Base-by-base conservation (phyloP, 2,113 vertebrate species). In the Proterorhinus semilunaris region DNA sequence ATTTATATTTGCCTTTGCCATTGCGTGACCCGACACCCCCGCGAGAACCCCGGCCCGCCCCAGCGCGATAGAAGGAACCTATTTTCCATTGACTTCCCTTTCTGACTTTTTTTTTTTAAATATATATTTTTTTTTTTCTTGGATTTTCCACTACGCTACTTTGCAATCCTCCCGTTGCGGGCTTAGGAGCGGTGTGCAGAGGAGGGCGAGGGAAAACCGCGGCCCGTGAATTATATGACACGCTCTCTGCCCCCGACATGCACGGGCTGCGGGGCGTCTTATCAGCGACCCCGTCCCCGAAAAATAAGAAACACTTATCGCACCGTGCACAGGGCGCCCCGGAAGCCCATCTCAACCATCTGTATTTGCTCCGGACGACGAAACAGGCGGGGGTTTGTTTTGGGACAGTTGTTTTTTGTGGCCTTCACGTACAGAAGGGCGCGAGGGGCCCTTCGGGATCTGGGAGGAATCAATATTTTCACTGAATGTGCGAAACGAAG, bases 201-300 rank as follows among this genome's bases (percentile, higher is more conserved):
- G 21, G 55, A 50, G 21, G 15, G 4, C 0, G 6, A 43, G 27
- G 27, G 27, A 67, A 61, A 57, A 65, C 47, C 63, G 62, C 66
- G 74, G 83, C 80, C 68, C 66, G 72, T 81, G 81, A 87, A 78
- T 83, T 80, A 81, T 89, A 65, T 68, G 71, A 59, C 49, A 71
- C 65, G 76, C 74, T 77, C 74, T 44, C 16, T 75, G 76, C 69
- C 78, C 78, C 82, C 78, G 75, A 85, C 84, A 80, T 75, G 83
- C 80, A 62, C 65, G 66, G 74, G 75, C 79, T 80, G 54, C 72
- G 44, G 73, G 76, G 62, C 68, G 53, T 71, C 75, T 90, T 84
- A 91, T 89, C 82, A 75, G 68, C 52, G 6, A 68, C 79, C 68
- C 71, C 43, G 2, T 36, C 4, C 27, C 27, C n/a, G n/a, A 3